phyloP scores from a whole-genome alignment of 2,113 vertebrate species.

The Cynocephalus volans region DNA sequence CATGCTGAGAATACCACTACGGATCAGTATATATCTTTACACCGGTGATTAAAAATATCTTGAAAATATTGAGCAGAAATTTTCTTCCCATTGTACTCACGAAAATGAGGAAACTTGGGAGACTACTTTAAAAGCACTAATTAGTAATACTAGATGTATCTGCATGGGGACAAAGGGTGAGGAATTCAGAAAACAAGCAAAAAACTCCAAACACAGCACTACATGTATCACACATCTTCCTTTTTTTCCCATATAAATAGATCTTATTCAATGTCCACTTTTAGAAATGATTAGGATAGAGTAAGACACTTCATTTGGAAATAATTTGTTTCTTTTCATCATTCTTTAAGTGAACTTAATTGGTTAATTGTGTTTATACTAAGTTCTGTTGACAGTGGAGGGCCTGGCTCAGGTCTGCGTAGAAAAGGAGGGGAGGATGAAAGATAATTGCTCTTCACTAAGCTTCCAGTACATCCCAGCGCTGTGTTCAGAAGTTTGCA shows the following conservation, averaged over 20 bases:
- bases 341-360: slow-evolving; percentile 6
- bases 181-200: slow-evolving; percentile 23
- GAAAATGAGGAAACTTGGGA: slow-evolving; percentile 21
- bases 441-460: not conserved
- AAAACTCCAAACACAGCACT: not conserved
- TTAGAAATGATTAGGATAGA: not conserved
- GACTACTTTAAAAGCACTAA: not conserved
- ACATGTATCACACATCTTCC: not conserved
- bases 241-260: not conserved
- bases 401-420: not conserved
- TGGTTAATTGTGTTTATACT: slow-evolving; percentile 29
- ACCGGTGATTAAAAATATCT: slow-evolving; percentile 40
- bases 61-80: slow-evolving; percentile 1
- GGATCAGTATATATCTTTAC: not conserved
- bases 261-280: not conserved
- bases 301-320: not conserved
- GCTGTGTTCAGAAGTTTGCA: not conserved
- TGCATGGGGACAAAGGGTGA: not conserved
- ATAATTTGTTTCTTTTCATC: slow-evolving; percentile 59
- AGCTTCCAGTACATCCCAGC: not conserved
- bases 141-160: not conserved
- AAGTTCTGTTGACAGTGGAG: not conserved
- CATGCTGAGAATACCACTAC: not conserved
- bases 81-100: not conserved
- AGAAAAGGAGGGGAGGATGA: not conserved